These are phyloP conservation scores for Shargacucullia verbasci DNA, from an alignment of 2,888 invertebrate genomes.

Conservation along the genomic window DNA sequence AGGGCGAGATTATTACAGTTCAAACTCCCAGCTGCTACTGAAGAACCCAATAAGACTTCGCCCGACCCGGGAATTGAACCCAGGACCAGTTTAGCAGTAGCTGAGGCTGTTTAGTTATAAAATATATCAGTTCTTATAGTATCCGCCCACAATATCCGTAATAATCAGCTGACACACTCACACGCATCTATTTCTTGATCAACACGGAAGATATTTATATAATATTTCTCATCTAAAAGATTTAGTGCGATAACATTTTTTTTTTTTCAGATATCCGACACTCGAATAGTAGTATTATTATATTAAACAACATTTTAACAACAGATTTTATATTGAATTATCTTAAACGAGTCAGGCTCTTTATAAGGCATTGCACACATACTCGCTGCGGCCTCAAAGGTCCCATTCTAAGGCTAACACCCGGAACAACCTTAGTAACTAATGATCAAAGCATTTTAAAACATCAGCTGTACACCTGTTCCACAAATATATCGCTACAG, in stretches of 20 bases:
- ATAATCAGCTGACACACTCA: conserved; percentile 7
- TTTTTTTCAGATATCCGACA: background rate
- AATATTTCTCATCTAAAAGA: conserved; percentile 11
- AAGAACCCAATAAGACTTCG: no score
- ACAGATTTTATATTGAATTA: background rate
- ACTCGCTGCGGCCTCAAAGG: no score
- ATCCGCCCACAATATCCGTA: conserved; percentile 13
- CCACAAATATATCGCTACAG: no score
- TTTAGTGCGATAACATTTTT: conserved; percentile 16
- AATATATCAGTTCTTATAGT: background rate
- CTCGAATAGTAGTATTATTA: no score
- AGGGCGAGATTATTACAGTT: no score
- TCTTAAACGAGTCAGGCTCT: no score
- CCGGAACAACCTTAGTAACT: background rate
- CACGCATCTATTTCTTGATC: conserved; percentile 21
- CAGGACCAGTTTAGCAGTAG: no score
- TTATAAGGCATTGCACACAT: background rate
- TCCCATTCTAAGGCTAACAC: background rate
- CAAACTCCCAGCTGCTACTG: no score
- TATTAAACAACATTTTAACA: no score
- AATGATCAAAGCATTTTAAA: background rate
- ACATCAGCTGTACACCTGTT: no score
- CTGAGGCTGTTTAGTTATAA: conserved; percentile 13
- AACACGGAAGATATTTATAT: conserved; percentile 33
- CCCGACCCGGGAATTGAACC: no score